Percentiles rank a stretch among this genome's conserved stretches.
Evolutionary conservation across 23 tunicate species (phyloP).

Genomic region (Phallusia fumigata): DNA sequence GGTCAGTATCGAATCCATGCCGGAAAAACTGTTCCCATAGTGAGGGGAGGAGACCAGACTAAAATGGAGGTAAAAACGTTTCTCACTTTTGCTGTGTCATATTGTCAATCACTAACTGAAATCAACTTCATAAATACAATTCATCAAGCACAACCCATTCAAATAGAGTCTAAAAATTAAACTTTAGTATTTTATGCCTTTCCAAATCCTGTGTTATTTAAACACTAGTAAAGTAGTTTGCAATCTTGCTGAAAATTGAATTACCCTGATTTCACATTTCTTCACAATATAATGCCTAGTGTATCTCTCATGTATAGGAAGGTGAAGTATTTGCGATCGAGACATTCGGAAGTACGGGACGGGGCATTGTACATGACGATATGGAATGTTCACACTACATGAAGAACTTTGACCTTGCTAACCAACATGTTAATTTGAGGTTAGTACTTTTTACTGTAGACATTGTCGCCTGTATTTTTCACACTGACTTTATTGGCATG

Average conservation of each 20-base stretch:
- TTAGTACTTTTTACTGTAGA: slow-evolving; percentile 5
- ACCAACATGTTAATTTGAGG: slow-evolving; percentile 63
- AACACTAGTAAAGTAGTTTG: too few relatives aligned
- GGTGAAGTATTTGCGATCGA: slow-evolving; percentile 99
- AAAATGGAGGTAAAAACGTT: slow-evolving; percentile 80
- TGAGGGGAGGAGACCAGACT: slow-evolving; percentile 91
- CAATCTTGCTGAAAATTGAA: too few relatives aligned
- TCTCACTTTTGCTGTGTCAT: too few relatives aligned
- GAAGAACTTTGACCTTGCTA: slow-evolving; percentile 91
- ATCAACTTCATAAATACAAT: too few relatives aligned
- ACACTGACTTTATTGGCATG: too few relatives aligned
- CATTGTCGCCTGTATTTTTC: too few relatives aligned
- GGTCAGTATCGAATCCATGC: slow-evolving; percentile 95
- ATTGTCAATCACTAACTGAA: too few relatives aligned
- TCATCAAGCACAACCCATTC: too few relatives aligned
- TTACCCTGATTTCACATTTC: too few relatives aligned
- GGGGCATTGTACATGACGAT: slow-evolving; percentile 94
- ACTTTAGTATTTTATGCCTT: neutral
- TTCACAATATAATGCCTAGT: neutral
- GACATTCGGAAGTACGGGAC: slow-evolving; percentile 97
- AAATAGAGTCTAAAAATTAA: neutral
- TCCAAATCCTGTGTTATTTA: neutral
- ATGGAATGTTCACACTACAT: slow-evolving; percentile 99
- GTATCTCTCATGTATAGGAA: slow-evolving; percentile 88
- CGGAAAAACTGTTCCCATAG: slow-evolving; percentile 96